These are phyloP conservation scores for Parazoanthus swiftii DNA, from an alignment of 92 coral and sea anemone genomes.

Conservation along the genomic window DNA sequence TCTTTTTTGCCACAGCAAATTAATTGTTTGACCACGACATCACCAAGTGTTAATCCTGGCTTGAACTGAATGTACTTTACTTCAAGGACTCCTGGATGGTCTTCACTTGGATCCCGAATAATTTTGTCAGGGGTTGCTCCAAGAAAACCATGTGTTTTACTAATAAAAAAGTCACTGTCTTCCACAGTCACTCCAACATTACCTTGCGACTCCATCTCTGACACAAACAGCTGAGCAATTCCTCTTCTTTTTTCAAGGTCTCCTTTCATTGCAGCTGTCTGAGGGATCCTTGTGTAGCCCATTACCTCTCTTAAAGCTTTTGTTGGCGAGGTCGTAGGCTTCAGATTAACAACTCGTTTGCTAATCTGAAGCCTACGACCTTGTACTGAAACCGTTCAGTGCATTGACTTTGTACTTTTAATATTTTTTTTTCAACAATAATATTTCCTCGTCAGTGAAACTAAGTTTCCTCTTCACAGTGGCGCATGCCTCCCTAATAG, in stretches of 20 bases:
- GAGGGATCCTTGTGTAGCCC: conserved; percentile 26
- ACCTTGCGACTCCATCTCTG: conserved; percentile 27
- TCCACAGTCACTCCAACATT: conserved; percentile 30
- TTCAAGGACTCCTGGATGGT: conserved; percentile 48
- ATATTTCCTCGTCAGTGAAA: conserved; percentile 19
- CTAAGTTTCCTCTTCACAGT: conserved; percentile 35
- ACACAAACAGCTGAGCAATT: conserved; percentile 29
- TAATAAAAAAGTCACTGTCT: conserved; percentile 43
- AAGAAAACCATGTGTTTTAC: conserved; percentile 40
- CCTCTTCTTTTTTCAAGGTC: conserved; percentile 37
- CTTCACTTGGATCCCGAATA: conserved; percentile 28
- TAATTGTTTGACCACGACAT: no score
- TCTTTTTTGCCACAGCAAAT: no score
- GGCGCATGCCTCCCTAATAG: conserved; percentile 40
- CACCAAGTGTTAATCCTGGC: no score
- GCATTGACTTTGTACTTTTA: conserved; percentile 43
- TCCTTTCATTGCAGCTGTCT: conserved; percentile 47
- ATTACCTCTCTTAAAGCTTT: conserved; percentile 42
- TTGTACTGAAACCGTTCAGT: conserved; percentile 40
- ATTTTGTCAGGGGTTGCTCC: conserved; percentile 45
- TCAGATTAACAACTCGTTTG: conserved; percentile 44
- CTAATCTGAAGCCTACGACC: neutral
- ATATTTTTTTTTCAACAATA: conserved; percentile 26
- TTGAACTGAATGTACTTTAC: conserved; percentile 12
- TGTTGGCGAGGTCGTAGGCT: conserved; percentile 44